Evolutionary conservation across 2,888 invertebrate species (phyloP).

Genomic region (Agrotis puta): DNA sequence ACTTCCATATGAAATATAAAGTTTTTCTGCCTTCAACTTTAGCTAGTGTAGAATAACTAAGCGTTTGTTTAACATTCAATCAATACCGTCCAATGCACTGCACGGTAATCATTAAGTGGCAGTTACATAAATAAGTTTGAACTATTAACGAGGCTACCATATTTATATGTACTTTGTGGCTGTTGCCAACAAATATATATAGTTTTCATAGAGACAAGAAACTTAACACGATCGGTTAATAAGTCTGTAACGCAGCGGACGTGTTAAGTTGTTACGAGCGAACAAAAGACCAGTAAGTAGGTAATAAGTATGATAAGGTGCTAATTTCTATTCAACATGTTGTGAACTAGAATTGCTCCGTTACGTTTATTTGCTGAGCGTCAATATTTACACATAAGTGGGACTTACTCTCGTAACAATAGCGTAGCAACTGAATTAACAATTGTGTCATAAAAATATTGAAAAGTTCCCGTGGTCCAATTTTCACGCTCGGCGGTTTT

Average conservation of each 20-base stretch:
- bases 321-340: constrained; percentile 54
- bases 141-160: constrained; percentile 17
- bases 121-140: constrained; percentile 28
- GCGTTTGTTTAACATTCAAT: constrained; percentile 20
- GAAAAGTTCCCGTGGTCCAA: neutral
- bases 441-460: constrained; percentile 8
- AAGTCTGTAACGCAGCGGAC: constrained; percentile 40
- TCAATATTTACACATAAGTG: constrained; percentile 31
- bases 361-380: constrained; percentile 41
- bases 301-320: constrained; percentile 58
- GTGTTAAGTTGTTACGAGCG: constrained; percentile 51
- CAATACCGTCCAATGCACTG: constrained; percentile 5
- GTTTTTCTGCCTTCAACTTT: neutral
- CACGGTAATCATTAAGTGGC: constrained; percentile 6
- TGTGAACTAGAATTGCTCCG: constrained; percentile 52
- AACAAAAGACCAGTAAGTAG: constrained; percentile 54
- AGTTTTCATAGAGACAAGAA: constrained; percentile 38
- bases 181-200: constrained; percentile 33
- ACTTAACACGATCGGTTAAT: constrained; percentile 41
- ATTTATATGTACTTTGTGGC: constrained; percentile 10
- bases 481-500: constrained; percentile 6
- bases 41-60: constrained; percentile 1
- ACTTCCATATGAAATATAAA: neutral
- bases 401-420: constrained; percentile 17
- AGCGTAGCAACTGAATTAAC: constrained; percentile 1